phyloP scores from a whole-genome alignment of 2,888 invertebrate species.

The Melieria omissa region DNA sequence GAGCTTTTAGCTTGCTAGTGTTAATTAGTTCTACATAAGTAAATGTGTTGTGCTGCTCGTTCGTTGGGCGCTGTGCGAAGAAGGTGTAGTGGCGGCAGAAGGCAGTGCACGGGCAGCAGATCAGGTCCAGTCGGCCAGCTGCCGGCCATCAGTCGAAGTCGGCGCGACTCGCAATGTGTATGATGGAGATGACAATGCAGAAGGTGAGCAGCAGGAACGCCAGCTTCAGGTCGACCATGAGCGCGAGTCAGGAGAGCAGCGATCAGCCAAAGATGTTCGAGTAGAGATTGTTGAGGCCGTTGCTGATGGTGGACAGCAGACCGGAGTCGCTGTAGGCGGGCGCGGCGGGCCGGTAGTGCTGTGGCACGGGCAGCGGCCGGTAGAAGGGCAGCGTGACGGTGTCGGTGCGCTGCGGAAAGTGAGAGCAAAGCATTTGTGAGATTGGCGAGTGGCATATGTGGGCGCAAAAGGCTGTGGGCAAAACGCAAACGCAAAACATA shows the following conservation, averaged over 20 bases:
- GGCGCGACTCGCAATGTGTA: constrained; percentile 44
- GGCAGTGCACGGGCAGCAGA: too few species aligned
- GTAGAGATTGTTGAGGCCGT: constrained; percentile 81
- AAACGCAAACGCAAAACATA: too few species aligned
- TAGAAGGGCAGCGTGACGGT: constrained; percentile 69
- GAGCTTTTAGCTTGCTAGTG: too few species aligned
- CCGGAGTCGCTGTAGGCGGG: constrained; percentile 69
- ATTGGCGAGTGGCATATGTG: too few species aligned
- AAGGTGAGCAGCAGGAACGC: constrained; percentile 45
- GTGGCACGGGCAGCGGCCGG: constrained; percentile 71
- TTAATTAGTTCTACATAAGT: too few species aligned
- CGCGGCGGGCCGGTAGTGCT: constrained; percentile 68
- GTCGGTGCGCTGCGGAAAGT: constrained; percentile 73
- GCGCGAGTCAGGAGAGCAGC: constrained; percentile 45
- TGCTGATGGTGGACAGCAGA: constrained; percentile 80
- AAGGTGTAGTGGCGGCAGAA: too few species aligned
- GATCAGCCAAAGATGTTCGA: constrained; percentile 80
- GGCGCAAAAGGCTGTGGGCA: too few species aligned
- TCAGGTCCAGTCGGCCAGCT: background rate
- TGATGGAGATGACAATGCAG: constrained; percentile 44
- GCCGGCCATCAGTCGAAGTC: constrained; percentile 37
- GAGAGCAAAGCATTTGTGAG: too few species aligned
- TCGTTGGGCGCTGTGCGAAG: too few species aligned
- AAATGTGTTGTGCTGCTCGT: too few species aligned
- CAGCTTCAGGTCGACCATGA: constrained; percentile 46